Percentiles rank a stretch among this genome's conserved stretches.
Evolutionary conservation across 2,797 vertebrate species (phyloP).

Genomic region (Cottoperca gobio): DNA sequence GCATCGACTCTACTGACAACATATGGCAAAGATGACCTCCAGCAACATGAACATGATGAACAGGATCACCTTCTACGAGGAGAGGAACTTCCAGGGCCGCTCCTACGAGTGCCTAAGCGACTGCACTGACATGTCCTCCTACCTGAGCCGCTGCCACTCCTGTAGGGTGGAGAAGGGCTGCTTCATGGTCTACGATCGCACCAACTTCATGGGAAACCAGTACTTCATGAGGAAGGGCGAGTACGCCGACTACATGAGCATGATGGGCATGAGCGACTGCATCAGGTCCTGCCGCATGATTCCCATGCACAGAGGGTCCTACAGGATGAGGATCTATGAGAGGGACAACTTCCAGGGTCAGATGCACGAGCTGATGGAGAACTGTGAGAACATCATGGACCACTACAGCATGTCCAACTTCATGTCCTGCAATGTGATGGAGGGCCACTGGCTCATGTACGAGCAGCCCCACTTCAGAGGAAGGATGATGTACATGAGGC

Average conservation of each 20-base stretch:
- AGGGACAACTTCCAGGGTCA: constrained; percentile 60
- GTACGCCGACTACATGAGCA: constrained; percentile 63
- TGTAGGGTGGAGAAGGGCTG: constrained; percentile 67
- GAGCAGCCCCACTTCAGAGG: constrained; percentile 62
- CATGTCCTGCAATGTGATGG: constrained; percentile 69
- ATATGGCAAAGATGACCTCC: constrained; percentile 54
- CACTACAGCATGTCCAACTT: constrained; percentile 57
- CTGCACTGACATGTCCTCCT: constrained; percentile 65
- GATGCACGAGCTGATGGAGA: constrained; percentile 60
- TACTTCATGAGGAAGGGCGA: constrained; percentile 67
- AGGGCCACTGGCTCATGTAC: constrained; percentile 70
- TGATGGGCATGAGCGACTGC: constrained; percentile 50
- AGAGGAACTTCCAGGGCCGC: constrained; percentile 63
- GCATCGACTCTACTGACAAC: constrained; percentile 11
- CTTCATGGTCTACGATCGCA: constrained; percentile 67
- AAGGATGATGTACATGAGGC: constrained; percentile 65
- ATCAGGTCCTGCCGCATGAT: constrained; percentile 63
- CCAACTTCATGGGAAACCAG: constrained; percentile 72
- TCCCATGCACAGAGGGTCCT: constrained; percentile 60
- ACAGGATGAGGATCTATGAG: constrained; percentile 65
- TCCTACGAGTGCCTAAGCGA: constrained; percentile 61
- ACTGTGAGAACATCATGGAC: constrained; percentile 56
- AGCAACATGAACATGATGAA: constrained; percentile 56
- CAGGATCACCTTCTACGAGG: constrained; percentile 65
- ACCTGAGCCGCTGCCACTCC: constrained; percentile 64